Conservation (phyloP, 2,888 invertebrate species). For the Drosophila picticornis region DNA sequence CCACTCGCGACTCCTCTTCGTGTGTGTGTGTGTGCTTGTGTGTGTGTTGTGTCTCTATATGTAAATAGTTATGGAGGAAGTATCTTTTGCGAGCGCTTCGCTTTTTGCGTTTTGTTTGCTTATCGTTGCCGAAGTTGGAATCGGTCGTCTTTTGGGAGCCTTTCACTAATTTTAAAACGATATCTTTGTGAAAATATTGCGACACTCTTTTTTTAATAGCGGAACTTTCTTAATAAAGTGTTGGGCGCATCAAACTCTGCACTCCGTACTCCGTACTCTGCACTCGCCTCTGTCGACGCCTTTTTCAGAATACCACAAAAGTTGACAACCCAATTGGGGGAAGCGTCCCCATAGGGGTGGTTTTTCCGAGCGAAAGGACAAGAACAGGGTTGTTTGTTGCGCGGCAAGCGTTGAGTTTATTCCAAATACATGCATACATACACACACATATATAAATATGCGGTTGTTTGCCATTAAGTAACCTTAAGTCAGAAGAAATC, state of each 20-base stretch:
- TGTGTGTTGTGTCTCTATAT: constrained; percentile 41
- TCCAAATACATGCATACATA: constrained; percentile 17
- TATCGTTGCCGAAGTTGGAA: constrained; percentile 1
- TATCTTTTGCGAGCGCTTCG: constrained; percentile 12
- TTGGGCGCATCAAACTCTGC: constrained; percentile 30
- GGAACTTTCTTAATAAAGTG: constrained; percentile 18
- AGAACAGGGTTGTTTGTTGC: constrained; percentile 72
- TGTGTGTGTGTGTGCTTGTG: constrained; percentile 34
- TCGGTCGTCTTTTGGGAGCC: constrained; percentile 14
- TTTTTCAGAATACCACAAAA: constrained; percentile 73
- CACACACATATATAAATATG: not conserved
- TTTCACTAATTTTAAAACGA: constrained; percentile 26
- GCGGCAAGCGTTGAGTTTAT: constrained; percentile 57
- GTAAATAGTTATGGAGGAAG: constrained; percentile 42
- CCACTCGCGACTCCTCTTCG: not conserved
- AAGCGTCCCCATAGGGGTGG: constrained; percentile 72
- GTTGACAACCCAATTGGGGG: constrained; percentile 54
- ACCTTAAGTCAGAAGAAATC: constrained; percentile 10
- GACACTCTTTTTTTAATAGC: constrained; percentile 8
- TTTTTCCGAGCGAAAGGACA: constrained; percentile 48
- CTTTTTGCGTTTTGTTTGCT: constrained; percentile 16
- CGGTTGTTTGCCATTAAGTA: constrained; percentile 30
- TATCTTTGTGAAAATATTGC: not conserved
- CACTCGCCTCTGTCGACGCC: constrained; percentile 73
- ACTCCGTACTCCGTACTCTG: constrained; percentile 23